Conservation (phyloP, 2,888 invertebrate species). For the Prosapia bicincta region DNA sequence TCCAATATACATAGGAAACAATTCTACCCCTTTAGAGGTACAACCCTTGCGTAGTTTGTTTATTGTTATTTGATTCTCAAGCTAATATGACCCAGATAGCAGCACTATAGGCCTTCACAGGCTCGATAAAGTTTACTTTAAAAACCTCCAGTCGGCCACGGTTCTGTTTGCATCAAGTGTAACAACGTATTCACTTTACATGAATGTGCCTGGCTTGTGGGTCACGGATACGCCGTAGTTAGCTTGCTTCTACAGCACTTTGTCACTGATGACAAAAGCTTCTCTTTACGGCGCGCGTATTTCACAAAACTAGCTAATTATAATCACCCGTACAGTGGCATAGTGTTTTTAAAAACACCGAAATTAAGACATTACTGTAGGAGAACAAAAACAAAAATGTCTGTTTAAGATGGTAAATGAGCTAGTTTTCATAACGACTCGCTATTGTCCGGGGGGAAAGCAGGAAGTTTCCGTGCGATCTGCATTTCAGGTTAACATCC, state of each 20-base stretch:
- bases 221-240: not conserved
- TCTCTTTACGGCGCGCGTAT: not conserved
- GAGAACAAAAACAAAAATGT: not conserved
- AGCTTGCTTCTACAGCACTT: not conserved
- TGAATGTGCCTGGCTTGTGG: not conserved
- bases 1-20: no score
- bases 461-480: not conserved
- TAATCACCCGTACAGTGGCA: not conserved
- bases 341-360: not conserved
- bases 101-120: no score
- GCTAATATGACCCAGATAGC: no score
- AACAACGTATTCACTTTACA: not conserved
- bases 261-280: not conserved
- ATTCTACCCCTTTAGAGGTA: no score
- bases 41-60: no score
- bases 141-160: no score
- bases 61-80: no score
- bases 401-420: not conserved
- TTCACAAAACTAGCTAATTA: not conserved
- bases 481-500: not conserved
- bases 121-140: no score
- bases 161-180: no score
- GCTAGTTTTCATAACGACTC: not conserved
- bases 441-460: not conserved
- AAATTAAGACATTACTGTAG: not conserved